A percentile compares a stretch with the other conserved stretches of the same genome.
Evolutionary conservation across 2,888 invertebrate genomes (phyloP).

Genomic region (Rhagium mordax): DNA sequence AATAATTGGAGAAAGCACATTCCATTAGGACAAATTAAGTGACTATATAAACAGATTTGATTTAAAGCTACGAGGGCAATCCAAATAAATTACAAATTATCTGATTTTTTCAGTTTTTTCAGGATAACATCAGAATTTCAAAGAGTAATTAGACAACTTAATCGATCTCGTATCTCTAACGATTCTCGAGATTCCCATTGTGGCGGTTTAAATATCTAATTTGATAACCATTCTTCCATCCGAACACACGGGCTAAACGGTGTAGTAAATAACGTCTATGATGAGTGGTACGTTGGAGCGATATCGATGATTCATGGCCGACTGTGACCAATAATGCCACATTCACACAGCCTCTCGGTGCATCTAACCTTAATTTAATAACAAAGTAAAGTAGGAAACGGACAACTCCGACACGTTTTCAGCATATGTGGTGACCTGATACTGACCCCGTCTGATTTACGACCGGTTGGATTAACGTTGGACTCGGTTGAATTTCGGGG

Average conservation of each 20-base stretch:
- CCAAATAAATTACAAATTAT: too few species aligned
- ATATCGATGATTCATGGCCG: constrained; percentile 20
- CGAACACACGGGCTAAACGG: not conserved
- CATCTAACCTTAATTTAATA: constrained; percentile 44
- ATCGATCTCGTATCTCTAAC: too few species aligned
- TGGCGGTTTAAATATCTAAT: too few species aligned
- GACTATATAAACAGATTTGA: too few species aligned
- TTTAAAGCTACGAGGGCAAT: too few species aligned
- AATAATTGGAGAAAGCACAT: too few species aligned
- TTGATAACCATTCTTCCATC: too few species aligned
- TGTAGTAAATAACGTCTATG: not conserved
- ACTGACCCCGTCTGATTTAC: constrained; percentile 6
- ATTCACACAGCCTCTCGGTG: constrained; percentile 40
- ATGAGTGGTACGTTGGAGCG: constrained; percentile 9
- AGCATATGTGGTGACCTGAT: constrained; percentile 12
- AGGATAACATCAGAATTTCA: too few species aligned
- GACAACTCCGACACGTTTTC: constrained; percentile 14
- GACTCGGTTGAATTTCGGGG: not conserved
- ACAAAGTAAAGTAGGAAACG: constrained; percentile 41
- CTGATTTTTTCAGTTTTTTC: too few species aligned
- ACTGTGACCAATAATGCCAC: constrained; percentile 36
- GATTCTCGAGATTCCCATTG: too few species aligned
- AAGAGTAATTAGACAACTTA: too few species aligned
- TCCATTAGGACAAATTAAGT: too few species aligned
- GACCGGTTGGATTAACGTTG: not conserved